A percentile compares a stretch with the other conserved stretches of the same genome.
phyloP scores from a whole-genome alignment of 2,113 vertebrate genomes.

The Vimba vimba region DNA sequence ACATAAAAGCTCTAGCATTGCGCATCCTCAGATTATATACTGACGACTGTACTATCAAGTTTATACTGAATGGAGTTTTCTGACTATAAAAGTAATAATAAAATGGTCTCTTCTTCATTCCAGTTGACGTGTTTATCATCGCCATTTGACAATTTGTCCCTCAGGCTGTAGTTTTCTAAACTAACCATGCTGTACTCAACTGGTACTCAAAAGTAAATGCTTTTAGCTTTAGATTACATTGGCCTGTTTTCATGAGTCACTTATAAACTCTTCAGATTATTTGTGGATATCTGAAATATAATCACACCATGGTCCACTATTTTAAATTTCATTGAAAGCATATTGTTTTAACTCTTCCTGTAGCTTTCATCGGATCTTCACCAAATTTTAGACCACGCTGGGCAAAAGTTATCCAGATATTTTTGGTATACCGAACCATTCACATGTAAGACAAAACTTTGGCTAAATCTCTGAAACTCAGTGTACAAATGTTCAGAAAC shows the following conservation, averaged over 20 bases:
- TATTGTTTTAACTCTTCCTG: neutral
- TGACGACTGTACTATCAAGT: neutral
- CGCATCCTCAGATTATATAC: too few relatives aligned
- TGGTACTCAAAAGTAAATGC: neutral
- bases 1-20: neutral
- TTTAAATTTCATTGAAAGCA: neutral
- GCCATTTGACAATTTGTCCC: neutral
- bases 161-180: neutral
- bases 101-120: neutral
- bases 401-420: neutral
- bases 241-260: neutral
- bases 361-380: neutral
- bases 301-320: neutral
- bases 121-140: too few relatives aligned
- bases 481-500: neutral
- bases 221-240: neutral
- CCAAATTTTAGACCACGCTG: neutral
- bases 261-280: neutral
- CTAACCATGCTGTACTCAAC: neutral
- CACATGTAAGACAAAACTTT: neutral
- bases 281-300: neutral
- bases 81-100: neutral
- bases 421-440: neutral
- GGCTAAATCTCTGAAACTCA: neutral
- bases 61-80: neutral